Conservation (phyloP, 2,888 invertebrate species). For the Bombyx huttoni region DNA sequence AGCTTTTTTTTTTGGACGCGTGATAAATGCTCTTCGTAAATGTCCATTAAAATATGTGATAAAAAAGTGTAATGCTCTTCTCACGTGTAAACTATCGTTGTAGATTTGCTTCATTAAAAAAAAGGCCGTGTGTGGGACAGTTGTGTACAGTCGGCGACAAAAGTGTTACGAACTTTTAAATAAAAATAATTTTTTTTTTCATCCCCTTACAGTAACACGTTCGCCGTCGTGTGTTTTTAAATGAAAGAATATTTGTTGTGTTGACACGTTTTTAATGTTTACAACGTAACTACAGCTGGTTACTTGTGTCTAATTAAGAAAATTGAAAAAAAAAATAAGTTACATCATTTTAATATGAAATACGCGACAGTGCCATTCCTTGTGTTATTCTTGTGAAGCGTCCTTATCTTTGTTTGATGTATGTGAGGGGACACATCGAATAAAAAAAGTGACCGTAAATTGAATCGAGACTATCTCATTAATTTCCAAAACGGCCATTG, state of each 20-base stretch:
- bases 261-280: slow-evolving; percentile 71
- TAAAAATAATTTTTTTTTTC: not conserved
- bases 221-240: slow-evolving; percentile 38
- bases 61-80: not conserved
- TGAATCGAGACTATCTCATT: too few species aligned
- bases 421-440: too few species aligned
- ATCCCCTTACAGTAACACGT: slow-evolving; percentile 9
- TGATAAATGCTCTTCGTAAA: not conserved
- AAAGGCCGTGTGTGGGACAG: not conserved
- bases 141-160: slow-evolving; percentile 19
- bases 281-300: slow-evolving; percentile 64
- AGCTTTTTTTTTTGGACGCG: not conserved
- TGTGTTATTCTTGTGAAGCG: slow-evolving; percentile 30
- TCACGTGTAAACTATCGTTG: not conserved
- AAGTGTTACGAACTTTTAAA: slow-evolving; percentile 11
- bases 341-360: slow-evolving; percentile 34
- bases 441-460: too few species aligned
- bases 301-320: slow-evolving; percentile 41
- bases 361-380: slow-evolving; percentile 49
- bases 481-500: too few species aligned
- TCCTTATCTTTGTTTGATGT: slow-evolving; percentile 8
- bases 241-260: slow-evolving; percentile 67
- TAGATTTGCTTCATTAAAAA: not conserved
- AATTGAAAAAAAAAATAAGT: slow-evolving; percentile 40
- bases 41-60: too few species aligned